phyloP scores from a whole-genome alignment of 2,888 invertebrate species.

The Blomia tropicalis region DNA sequence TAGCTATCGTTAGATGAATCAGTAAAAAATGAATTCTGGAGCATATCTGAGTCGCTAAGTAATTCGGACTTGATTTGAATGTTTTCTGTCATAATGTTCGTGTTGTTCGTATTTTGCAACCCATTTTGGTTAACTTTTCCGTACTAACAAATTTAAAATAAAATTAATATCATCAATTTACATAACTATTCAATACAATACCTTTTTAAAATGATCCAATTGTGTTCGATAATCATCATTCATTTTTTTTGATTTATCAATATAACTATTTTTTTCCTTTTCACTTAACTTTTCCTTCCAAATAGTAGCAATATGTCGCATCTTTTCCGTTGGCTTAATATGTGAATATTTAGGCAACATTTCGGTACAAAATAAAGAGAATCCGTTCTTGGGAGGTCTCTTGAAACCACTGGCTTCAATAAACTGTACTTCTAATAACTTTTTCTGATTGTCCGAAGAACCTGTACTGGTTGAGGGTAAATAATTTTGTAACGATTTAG shows the following conservation, averaged over 20 bases:
- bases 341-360: neutral
- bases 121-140: too few relatives aligned
- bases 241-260: neutral
- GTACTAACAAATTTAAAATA: too few relatives aligned
- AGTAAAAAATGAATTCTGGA: too few relatives aligned
- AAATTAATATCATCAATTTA: too few relatives aligned
- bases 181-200: too few relatives aligned
- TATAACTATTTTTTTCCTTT: neutral
- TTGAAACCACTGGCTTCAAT: neutral
- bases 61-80: too few relatives aligned
- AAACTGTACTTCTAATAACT: neutral
- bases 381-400: neutral
- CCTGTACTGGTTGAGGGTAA: neutral
- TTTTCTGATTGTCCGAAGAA: neutral
- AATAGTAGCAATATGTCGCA: neutral
- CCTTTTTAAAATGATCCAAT: too few relatives aligned
- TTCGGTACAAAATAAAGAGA: neutral
- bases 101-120: too few relatives aligned
- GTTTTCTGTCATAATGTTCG: too few relatives aligned
- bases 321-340: neutral
- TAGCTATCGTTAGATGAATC: too few relatives aligned
- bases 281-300: neutral
- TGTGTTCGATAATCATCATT: too few relatives aligned
- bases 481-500: conserved; percentile 1
- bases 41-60: too few relatives aligned